Evolutionary conservation across 1,140 invertebrate species (phyloP).

Genomic region (Drosophila sp.): DNA sequence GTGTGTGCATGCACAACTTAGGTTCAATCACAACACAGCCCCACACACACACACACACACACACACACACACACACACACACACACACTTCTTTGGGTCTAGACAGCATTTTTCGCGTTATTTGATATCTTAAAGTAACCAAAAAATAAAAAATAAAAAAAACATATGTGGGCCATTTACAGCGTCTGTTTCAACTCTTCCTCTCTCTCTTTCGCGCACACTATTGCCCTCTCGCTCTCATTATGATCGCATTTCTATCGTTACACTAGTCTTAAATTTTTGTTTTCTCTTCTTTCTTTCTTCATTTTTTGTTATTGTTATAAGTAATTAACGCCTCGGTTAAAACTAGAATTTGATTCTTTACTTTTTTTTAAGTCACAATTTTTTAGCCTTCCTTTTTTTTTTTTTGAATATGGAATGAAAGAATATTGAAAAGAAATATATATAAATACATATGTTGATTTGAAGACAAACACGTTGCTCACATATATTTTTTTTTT

Average conservation of each 20-base stretch:
- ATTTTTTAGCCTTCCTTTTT: too few relatives aligned
- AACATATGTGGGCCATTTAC: slow-evolving; percentile 35
- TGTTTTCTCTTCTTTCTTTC: too few relatives aligned
- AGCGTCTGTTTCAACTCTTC: slow-evolving; percentile 9
- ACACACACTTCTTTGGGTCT: slow-evolving; percentile 33
- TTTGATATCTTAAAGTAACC: slow-evolving; percentile 47
- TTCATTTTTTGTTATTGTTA: slow-evolving; percentile 11
- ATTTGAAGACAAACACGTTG: too few relatives aligned
- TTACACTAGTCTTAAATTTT: too few relatives aligned
- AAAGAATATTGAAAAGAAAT: too few relatives aligned
- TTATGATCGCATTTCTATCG: slow-evolving; percentile 1
- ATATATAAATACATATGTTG: too few relatives aligned
- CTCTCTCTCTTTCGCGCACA: slow-evolving; percentile 7
- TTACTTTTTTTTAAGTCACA: background rate
- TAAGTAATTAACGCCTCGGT: slow-evolving; percentile 34
- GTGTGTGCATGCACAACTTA: slow-evolving; percentile 10
- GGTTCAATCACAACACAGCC: slow-evolving; percentile 16
- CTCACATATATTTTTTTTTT: slow-evolving; percentile 4
- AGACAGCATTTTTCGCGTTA: slow-evolving; percentile 57
- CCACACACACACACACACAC: slow-evolving; percentile 2
- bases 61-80: background rate
- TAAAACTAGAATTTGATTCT: slow-evolving; percentile 7
- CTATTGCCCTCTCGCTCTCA: background rate
- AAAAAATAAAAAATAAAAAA: background rate
- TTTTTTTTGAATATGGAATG: too few relatives aligned